These are phyloP conservation scores for Elysia chlorotica DNA, from an alignment of 1,140 invertebrate genomes.

Conservation along the genomic window DNA sequence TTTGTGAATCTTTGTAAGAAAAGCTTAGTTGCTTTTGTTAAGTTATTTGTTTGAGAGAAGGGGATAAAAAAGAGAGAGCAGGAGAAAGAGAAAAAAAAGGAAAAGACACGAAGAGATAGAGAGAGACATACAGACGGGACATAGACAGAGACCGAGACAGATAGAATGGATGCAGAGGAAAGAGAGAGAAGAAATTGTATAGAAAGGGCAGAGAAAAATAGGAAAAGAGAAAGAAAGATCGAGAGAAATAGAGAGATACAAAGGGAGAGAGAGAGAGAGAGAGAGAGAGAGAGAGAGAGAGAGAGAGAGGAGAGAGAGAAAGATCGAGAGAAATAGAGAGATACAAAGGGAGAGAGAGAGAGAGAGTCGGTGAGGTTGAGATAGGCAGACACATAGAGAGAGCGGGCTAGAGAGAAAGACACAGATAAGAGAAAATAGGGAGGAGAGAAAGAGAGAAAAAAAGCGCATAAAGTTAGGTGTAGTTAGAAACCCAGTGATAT, in stretches of 20 bases:
- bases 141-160: not conserved
- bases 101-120: not conserved
- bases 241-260: not conserved
- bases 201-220: slow-evolving; percentile 1
- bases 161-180: not conserved
- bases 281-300: not conserved
- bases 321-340: not conserved
- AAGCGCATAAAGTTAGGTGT: not conserved
- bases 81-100: slow-evolving; percentile 4
- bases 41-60: no score
- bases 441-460: not conserved
- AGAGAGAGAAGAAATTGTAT: not conserved
- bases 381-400: no score
- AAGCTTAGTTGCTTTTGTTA: no score
- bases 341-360: not conserved
- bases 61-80: not conserved
- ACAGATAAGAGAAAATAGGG: not conserved
- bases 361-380: no score
- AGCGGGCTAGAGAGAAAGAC: not conserved
- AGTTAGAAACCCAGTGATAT: no score
- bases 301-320: not conserved
- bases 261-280: not conserved
- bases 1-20: no score
- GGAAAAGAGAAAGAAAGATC: slow-evolving; percentile 12
- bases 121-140: no score